Conservation (phyloP, 2,113 vertebrate species). For the Parus major region DNA sequence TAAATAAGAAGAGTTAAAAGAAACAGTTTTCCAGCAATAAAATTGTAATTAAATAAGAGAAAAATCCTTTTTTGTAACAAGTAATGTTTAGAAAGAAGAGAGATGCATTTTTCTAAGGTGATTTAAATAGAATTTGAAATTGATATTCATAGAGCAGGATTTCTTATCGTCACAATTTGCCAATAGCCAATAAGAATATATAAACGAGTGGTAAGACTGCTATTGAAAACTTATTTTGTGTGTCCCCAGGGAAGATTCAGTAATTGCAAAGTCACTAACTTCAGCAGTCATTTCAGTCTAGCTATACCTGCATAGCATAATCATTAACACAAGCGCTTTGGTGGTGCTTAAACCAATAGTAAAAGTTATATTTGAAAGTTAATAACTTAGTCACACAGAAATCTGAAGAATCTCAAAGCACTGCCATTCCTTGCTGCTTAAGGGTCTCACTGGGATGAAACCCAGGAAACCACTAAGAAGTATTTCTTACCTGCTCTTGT, state of each 20-base stretch:
- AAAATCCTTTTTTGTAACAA: not conserved
- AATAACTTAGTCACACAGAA: not conserved
- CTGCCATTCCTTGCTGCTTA: not conserved
- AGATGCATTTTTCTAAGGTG: not conserved
- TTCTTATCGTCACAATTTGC: conserved; percentile 31
- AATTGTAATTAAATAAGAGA: conserved; percentile 16
- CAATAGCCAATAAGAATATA: conserved; percentile 7
- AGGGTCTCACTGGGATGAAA: not conserved
- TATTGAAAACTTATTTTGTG: not conserved
- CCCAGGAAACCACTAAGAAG: not conserved
- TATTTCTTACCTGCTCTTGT: not conserved
- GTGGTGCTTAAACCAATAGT: not conserved
- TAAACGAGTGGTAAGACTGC: not conserved
- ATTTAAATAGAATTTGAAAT: conserved; percentile 46
- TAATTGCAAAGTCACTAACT: conserved; percentile 48
- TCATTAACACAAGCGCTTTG: conserved; percentile 23
- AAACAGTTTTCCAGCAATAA: not conserved
- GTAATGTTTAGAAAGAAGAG: not conserved
- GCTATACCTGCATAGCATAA: not conserved
- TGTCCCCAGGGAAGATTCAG: conserved; percentile 6
- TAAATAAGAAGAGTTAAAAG: not conserved
- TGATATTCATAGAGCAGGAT: not conserved
- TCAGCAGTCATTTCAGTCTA: conserved; percentile 15
- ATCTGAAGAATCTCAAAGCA: not conserved
- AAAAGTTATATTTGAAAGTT: not conserved